phyloP scores from a whole-genome alignment of 2,113 vertebrate genomes.

The Anolis carolinensis region DNA sequence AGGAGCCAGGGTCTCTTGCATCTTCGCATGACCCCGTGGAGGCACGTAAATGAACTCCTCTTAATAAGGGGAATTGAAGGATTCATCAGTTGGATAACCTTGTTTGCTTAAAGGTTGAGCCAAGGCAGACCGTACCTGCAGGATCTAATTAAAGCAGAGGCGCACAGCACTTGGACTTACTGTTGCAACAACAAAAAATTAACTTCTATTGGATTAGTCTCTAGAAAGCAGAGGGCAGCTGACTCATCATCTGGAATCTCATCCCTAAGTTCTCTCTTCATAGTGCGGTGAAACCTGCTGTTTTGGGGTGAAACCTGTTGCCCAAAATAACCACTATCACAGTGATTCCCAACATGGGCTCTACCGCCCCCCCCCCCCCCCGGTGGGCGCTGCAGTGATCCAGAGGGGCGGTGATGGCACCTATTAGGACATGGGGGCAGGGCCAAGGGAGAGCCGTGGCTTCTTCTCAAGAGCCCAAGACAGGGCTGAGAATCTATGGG shows the following conservation, averaged over 20 bases:
- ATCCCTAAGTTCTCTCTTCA: background rate
- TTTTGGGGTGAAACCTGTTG: background rate
- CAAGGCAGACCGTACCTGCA: slow-evolving; percentile 63
- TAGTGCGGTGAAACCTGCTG: too few species aligned
- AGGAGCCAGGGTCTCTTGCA: fast-evolving
- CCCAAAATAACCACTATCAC: too few species aligned
- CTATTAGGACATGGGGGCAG: too few species aligned
- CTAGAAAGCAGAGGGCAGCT: background rate
- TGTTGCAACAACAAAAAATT: slow-evolving; percentile 1
- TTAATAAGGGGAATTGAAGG: slow-evolving; percentile 43
- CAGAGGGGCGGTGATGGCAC: too few species aligned
- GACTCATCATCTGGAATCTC: background rate
- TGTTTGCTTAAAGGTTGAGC: slow-evolving; percentile 64
- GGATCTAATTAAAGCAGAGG: slow-evolving; percentile 65
- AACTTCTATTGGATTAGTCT: slow-evolving; percentile 9
- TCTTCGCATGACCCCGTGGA: background rate
- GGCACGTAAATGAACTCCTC: background rate
- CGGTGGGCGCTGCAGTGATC: too few species aligned
- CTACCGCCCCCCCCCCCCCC: too few species aligned
- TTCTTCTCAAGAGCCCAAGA: too few species aligned
- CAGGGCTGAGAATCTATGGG: too few species aligned
- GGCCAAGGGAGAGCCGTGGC: too few species aligned
- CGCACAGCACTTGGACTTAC: slow-evolving; percentile 24
- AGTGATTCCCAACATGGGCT: too few species aligned
- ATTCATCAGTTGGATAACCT: slow-evolving; percentile 53